Evolutionary conservation across 2,113 vertebrate species (phyloP), one percentile per base, ranked within the genome.

Genomic region (Drymodes brunneopygia): DNA sequence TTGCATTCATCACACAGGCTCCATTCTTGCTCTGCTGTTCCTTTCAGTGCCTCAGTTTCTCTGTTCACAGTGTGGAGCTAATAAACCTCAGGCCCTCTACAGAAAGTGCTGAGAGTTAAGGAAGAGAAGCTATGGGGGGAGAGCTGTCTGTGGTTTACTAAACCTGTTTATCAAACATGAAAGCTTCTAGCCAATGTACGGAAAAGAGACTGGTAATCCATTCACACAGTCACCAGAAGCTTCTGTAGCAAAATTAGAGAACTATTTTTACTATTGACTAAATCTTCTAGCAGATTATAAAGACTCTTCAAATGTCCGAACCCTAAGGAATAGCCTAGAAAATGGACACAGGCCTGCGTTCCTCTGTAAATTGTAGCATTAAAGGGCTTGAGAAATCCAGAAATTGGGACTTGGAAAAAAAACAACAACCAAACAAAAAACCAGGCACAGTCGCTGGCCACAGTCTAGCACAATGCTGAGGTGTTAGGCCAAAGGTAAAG

Each of bases 381-480:
- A 57, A 60, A 60, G 25, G 10, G 15, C 38, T 78, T 60, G 38
- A 79, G 69, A 48, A 81, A 74, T 44, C 29, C 2, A 64, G 65
- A 86, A 58, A 2, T 16, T 21, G 6, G 4, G 21, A 60, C 33
- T 40, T 48, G 40, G 4, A 6, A 40, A 83, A 83, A 64, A 54
- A 0, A 28, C 15, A 28, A 21, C 24, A 24, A 4, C 20, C 27
- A 33, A 71, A 8, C 33, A 38, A 31, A 24, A 15, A 7, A 4
- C 0, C 62, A 21, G 53, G 17, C 42, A 10, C 10, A 8, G 57
- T 2, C 1, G 0, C 82, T 1, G 31, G 40, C 4, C 10, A 4
- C 45, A 50, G 86, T 7, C 35, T 33, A 5, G 7, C 22, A 17
- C 44, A 56, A 3, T 0, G 40, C 78, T n/a, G 71, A 33, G 16